Percentiles rank a stretch among this genome's conserved stretches.
phyloP scores from a whole-genome alignment of 2,113 vertebrate species.

The Scomber scombrus region DNA sequence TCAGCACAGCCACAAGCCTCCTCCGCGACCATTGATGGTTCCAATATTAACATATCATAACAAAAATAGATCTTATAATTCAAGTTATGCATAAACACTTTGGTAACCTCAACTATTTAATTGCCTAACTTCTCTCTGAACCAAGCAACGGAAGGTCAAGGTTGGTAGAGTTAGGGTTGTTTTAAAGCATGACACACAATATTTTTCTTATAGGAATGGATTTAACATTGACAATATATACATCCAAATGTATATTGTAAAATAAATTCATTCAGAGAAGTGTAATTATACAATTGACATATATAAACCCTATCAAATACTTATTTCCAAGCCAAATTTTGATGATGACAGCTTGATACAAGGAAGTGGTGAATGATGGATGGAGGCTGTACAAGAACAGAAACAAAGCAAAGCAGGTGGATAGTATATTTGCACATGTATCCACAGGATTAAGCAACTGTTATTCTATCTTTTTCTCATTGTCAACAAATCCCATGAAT shows the following conservation, averaged over 20 bases:
- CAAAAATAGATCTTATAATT: conserved; percentile 35
- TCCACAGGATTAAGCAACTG: background rate
- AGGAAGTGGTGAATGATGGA: background rate
- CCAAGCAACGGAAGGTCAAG: conserved; percentile 1
- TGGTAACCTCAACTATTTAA: conserved; percentile 39
- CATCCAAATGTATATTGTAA: background rate
- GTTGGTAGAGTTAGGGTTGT: background rate
- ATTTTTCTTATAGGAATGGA: background rate
- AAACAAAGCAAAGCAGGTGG: background rate
- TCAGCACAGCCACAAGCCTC: conserved; percentile 36
- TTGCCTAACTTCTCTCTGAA: conserved; percentile 21
- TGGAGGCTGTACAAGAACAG: background rate
- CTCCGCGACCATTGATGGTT: conserved; percentile 32
- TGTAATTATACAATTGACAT: background rate
- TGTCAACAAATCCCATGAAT: background rate
- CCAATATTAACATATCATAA: conserved; percentile 51
- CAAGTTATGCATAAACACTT: conserved; percentile 53
- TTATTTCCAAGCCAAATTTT: background rate
- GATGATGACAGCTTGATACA: background rate
- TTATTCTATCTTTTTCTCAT: background rate
- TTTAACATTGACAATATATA: background rate
- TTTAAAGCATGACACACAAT: background rate
- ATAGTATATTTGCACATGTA: background rate
- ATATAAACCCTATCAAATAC: background rate
- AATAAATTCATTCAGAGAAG: background rate